Evolutionary conservation across 1,140 invertebrate genomes (phyloP).

Genomic region (Aphis craccivora): DNA sequence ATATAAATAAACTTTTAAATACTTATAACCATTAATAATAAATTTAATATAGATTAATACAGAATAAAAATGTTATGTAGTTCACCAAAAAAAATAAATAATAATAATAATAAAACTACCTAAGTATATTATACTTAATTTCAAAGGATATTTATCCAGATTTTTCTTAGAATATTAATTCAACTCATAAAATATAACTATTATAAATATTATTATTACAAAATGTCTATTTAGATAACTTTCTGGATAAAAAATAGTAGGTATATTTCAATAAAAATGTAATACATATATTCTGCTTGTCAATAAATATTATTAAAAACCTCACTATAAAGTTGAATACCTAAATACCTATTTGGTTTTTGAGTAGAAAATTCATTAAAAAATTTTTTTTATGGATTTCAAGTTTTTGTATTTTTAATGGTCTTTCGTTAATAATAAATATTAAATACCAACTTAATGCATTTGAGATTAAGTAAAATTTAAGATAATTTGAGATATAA

Average conservation of each 20-base stretch:
- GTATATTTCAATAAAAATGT: neutral
- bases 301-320: no score
- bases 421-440: no score
- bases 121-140: neutral
- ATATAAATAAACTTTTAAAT: neutral
- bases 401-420: no score
- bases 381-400: neutral
- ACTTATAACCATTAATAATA: neutral
- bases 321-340: neutral
- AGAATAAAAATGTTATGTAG: neutral
- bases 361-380: no score
- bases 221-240: neutral
- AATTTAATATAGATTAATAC: neutral
- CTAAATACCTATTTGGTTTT: neutral
- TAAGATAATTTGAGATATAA: no score
- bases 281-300: no score
- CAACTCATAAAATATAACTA: neutral
- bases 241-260: neutral
- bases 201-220: neutral
- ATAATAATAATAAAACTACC: no score
- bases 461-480: no score
- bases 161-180: neutral
- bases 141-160: neutral
- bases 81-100: neutral
- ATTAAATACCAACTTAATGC: no score